Base-by-base conservation (phyloP, 2,888 invertebrate genomes). In the Anaspis maculata region DNA sequence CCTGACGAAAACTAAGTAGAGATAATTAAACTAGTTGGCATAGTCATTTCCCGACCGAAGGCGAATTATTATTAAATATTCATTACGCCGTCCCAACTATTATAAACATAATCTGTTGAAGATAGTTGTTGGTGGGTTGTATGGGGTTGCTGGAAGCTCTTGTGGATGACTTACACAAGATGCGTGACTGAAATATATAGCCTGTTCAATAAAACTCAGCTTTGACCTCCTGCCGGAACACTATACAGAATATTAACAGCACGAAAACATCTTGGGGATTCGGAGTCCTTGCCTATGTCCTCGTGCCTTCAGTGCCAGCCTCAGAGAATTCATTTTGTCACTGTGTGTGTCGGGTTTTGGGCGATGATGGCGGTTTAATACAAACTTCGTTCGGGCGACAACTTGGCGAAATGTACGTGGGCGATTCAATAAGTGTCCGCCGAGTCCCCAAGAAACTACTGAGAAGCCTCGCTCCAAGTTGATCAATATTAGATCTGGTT, bases 171-270 rank as follows among this genome's bases (percentile, higher is more conserved):
- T 38, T 36, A 34, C 27, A 33, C 27, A 33, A 35, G 21, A 32
- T 28, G 37, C 46, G 46, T 46, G 46, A 44, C 37, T 12, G 19
- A 40, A 46, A 44, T 46, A 37, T 31, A 42, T 38, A 29, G 33
- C 33, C 28, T 25, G 39, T 34, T 37, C 42, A 29, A 42, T 45
- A 42, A 39, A 42, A 45, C 41, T 41, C 37, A 34, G 32, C 32
- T 29, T 32, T 40, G 35, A 30, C 32, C 37, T 28, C 24, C 16
- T 13, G 14, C 29, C 12, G 24, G 7, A 30, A 25, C 25, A 32
- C 39, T 13, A 15, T 7, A 23, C 31, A 13, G 41, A 41, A 41
- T 41, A 41, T 41, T 41, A 41, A 41, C 29, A 28, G 25, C 30
- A 25, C 34, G 32, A 28, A 16, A 28, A 22, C 39, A 30, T 39